phyloP scores from a whole-genome alignment of 2,888 invertebrate species.

The Leucophenga maculata region DNA sequence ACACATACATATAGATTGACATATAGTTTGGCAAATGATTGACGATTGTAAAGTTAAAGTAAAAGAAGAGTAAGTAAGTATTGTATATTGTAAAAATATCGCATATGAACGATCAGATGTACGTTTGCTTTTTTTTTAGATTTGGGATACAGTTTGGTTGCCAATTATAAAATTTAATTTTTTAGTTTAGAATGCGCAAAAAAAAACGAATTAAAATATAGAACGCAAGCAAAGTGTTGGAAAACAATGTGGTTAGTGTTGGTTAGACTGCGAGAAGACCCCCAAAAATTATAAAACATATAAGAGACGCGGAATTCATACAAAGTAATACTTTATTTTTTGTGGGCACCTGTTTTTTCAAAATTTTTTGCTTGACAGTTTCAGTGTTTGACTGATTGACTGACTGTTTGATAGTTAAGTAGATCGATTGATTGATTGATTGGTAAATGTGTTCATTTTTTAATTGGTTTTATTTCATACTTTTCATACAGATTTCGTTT shows the following conservation, averaged over 20 bases:
- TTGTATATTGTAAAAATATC: constrained; percentile 37
- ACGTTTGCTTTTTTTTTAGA: no score
- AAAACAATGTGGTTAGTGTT: no score
- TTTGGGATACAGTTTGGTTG: no score
- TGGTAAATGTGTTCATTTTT: not conserved
- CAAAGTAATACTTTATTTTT: no score
- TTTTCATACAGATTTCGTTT: constrained; percentile 15
- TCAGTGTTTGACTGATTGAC: not conserved
- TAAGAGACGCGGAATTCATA: no score
- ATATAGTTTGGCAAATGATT: constrained; percentile 25
- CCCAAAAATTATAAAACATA: no score
- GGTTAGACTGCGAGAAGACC: no score
- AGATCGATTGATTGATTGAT: not conserved
- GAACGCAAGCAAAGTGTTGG: not conserved
- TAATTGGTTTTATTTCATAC: constrained; percentile 26
- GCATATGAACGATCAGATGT: constrained; percentile 43
- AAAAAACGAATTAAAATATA: constrained; percentile 5
- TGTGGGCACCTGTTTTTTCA: no score
- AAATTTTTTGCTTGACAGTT: not conserved
- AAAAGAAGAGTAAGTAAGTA: constrained; percentile 20
- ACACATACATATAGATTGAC: constrained; percentile 34
- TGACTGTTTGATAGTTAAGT: constrained; percentile 1
- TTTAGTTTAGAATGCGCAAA: no score
- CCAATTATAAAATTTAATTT: no score
- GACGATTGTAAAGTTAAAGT: constrained; percentile 15